Conservation (phyloP, 2,797 vertebrate species). For the Myotis pilosus region DNA sequence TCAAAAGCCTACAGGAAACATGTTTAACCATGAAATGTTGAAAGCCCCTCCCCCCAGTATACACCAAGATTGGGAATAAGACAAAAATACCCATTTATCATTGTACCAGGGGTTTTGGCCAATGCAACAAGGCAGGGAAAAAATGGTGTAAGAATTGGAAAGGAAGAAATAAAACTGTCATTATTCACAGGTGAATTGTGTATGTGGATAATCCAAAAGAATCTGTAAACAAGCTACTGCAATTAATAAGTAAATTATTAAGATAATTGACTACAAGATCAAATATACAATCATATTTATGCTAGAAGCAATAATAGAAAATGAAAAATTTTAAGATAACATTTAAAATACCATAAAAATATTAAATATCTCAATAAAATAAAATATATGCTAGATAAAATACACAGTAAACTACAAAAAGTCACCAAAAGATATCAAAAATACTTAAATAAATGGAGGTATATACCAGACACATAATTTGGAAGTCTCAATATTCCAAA, state of each 20-base stretch:
- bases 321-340: not conserved
- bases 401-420: not conserved
- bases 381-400: not conserved
- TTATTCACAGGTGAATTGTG: not conserved
- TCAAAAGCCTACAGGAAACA: not conserved
- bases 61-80: not conserved
- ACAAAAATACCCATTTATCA: not conserved
- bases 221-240: not conserved
- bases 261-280: not conserved
- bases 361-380: not conserved
- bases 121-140: not conserved
- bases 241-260: slow-evolving; percentile 29
- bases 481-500: not conserved
- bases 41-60: not conserved
- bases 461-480: not conserved
- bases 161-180: slow-evolving; percentile 14
- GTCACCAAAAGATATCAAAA: not conserved
- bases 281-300: not conserved
- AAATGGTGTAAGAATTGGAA: not conserved
- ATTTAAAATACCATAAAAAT: slow-evolving; percentile 14
- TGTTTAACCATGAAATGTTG: not conserved
- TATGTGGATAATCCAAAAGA: slow-evolving; percentile 2
- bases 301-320: slow-evolving; percentile 7
- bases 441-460: not conserved
- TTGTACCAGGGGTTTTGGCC: not conserved